Evolutionary conservation across 2,113 vertebrate species (phyloP).

Genomic region (Lathamus discolor): DNA sequence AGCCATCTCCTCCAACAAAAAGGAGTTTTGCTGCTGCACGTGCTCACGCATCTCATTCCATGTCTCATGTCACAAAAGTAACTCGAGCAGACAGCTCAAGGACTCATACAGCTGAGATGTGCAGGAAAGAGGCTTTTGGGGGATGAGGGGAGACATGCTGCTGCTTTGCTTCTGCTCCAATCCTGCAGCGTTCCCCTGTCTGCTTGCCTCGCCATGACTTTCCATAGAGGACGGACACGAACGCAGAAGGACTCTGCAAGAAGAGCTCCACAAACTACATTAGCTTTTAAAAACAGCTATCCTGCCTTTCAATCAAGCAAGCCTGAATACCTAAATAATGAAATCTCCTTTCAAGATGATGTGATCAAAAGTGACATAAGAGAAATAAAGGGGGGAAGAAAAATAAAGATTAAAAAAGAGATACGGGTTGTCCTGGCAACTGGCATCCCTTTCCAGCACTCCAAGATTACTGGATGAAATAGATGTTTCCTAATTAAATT

Average conservation of each 20-base stretch:
- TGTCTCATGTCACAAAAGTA: background rate
- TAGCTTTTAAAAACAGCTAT: background rate
- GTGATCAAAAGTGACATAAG: conserved; percentile 48
- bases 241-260: background rate
- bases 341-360: conserved; percentile 27
- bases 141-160: accelerated
- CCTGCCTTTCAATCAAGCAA: background rate
- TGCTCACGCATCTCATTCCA: accelerated
- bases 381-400: background rate
- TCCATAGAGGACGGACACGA: background rate
- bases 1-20: background rate
- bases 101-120: background rate
- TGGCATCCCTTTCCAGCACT: background rate
- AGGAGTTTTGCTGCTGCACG: accelerated
- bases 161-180: background rate
- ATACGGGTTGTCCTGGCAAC: conserved; percentile 35
- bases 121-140: background rate
- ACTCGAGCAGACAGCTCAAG: background rate
- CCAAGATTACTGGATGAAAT: background rate
- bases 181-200: background rate
- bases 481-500: conserved; percentile 27
- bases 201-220: background rate
- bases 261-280: background rate
- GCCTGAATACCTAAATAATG: conserved; percentile 4
- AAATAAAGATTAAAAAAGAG: background rate